A percentile compares a stretch with the other conserved stretches of the same genome.
phyloP scores from a whole-genome alignment of 2,113 vertebrate genomes.

The Ancistrus triradiatus region DNA sequence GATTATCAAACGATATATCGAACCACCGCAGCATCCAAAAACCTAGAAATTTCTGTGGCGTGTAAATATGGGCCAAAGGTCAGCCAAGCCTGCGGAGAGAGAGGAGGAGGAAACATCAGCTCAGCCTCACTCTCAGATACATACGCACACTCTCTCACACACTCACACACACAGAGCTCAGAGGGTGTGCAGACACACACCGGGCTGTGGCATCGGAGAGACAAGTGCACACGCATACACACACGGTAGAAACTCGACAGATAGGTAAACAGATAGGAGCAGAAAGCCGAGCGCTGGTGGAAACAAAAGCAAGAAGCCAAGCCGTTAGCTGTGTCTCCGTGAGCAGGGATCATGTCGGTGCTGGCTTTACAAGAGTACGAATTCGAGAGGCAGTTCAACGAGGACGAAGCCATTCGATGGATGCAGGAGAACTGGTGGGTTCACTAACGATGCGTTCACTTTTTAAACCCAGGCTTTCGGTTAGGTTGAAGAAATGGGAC shows the following conservation, averaged over 20 bases:
- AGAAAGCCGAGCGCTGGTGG: too few relatives aligned
- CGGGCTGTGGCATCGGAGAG: background rate
- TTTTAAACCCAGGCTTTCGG: too few relatives aligned
- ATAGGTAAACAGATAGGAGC: background rate
- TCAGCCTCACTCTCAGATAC: background rate
- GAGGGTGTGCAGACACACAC: background rate
- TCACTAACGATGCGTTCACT: background rate
- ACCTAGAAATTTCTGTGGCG: background rate
- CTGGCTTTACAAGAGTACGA: conserved; percentile 94
- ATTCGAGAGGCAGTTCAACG: conserved; percentile 96
- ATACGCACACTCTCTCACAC: background rate
- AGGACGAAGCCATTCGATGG: conserved; percentile 95
- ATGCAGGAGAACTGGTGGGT: conserved; percentile 98
- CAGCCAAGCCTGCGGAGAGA: background rate
- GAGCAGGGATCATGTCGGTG: conserved; percentile 83
- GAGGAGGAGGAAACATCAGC: background rate
- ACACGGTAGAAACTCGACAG: too few relatives aligned
- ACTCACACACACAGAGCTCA: background rate
- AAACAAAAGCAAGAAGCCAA: background rate
- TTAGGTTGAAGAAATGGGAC: background rate
- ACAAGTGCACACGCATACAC: background rate
- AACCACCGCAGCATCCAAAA: too few relatives aligned
- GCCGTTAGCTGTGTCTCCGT: conserved; percentile 8
- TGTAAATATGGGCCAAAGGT: conserved; percentile 30
- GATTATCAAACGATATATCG: too few relatives aligned